phyloP scores from a whole-genome alignment of 53 echinoderm and acorn worm species.

The Mesocentrotus franciscanus region DNA sequence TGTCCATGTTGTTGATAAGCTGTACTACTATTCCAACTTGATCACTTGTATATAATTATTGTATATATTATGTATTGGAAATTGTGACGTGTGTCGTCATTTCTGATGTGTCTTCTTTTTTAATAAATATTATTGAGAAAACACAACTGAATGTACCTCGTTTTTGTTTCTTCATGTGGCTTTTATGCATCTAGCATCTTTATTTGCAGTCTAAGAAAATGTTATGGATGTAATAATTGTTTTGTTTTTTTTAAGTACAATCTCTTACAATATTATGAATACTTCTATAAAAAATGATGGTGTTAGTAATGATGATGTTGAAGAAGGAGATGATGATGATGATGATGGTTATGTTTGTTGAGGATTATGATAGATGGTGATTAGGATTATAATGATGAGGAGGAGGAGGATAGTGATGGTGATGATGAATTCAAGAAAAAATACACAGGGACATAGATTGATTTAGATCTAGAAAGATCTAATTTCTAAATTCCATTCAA shows the following conservation, averaged over 20 bases:
- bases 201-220: neutral
- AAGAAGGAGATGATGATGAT: neutral
- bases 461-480: too few species aligned
- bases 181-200: neutral
- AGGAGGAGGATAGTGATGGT: neutral
- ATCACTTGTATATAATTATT: slow-evolving; percentile 17
- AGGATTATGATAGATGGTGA: neutral
- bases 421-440: neutral
- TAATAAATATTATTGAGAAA: slow-evolving; percentile 41
- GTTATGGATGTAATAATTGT: neutral
- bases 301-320: neutral
- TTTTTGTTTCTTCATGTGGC: neutral
- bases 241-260: too few species aligned
- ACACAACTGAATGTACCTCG: too few species aligned
- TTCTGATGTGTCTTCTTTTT: neutral
- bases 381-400: neutral
- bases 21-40: neutral
- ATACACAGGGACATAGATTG: too few species aligned
- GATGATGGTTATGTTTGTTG: neutral
- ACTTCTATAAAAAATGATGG: too few species aligned
- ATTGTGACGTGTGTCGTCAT: neutral
- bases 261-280: too few species aligned
- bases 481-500: too few species aligned
- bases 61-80: slow-evolving; percentile 12
- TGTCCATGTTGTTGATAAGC: neutral